Base-by-base conservation (phyloP, 1,140 invertebrate species). In the Camponotus floridanus region DNA sequence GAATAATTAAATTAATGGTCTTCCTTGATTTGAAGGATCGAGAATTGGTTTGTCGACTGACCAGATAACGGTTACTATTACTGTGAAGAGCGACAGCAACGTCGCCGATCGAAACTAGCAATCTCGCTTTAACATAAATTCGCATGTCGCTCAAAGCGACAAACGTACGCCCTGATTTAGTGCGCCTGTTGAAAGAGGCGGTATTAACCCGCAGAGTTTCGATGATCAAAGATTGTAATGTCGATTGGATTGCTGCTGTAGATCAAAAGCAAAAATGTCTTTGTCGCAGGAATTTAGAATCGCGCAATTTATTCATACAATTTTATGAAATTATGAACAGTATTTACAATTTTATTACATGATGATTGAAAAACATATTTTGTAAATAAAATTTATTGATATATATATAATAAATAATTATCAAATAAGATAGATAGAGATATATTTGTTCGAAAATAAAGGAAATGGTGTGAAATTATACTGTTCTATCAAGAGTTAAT, bases 51-150 rank as follows among this genome's bases (percentile, higher is more conserved):
- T 45, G 13, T 68, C 13, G 39, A 3, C 13, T 45, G 68, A n/a
- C 13, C 13, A 61, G 9, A 83, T 83, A 83, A 15, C 26, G 13
- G 7, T 15, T 45, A 36, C 33, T 81, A 73, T 51, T 45, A 48
- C 55, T 74, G 11, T n/a, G 26, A 80, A 80, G 5, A 67, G 48
- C 6, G 3, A 59, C 26, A 18, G 18, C 9, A 15, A 8, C n/a
- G 4, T 26, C 13, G 68, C 31, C 8, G 39, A 81, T 81, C 11
- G 13, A 74, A 74, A 48, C 26, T 83, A 13, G 26, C 55, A 73
- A 83, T 83, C 45, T 5, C 7, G 13, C 15, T 83, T 83, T 62
- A 74, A 74, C 26, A 61, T 83, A 83, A 71, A 83, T 74, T 74
- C n/a, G 39, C 68, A 59, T n/a, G 26, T 83, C 68, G 42, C 67